Percentiles rank a stretch among this genome's conserved stretches.
These are phyloP conservation scores for Sebastes variabilis DNA, from an alignment of 2,797 vertebrate species.

Conservation along the genomic window DNA sequence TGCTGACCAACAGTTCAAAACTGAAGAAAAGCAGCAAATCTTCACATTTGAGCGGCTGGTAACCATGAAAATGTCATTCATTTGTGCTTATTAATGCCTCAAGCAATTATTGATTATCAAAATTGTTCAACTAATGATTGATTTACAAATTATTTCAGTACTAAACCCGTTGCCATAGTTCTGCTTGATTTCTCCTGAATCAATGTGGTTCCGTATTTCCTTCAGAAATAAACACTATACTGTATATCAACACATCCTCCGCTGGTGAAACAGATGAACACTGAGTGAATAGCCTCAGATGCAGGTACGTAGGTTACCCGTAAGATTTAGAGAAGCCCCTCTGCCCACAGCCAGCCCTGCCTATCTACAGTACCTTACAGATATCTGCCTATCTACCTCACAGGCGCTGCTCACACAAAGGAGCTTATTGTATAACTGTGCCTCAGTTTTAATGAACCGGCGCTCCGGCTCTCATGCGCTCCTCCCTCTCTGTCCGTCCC, in stretches of 20 bases:
- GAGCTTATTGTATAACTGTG: slow-evolving; percentile 86
- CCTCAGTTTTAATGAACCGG: slow-evolving; percentile 88
- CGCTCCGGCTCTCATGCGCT: slow-evolving; percentile 80
- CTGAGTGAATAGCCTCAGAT: not conserved
- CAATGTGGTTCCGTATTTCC: not conserved
- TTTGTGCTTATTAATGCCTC: not conserved
- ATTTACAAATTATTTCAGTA: not conserved
- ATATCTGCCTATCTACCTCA: slow-evolving; percentile 17
- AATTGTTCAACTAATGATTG: not conserved
- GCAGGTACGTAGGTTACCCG: not conserved
- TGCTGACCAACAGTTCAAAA: not conserved
- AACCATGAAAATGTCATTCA: not conserved
- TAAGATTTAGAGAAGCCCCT: slow-evolving; percentile 10
- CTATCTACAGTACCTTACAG: slow-evolving; percentile 61
- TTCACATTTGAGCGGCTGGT: not conserved
- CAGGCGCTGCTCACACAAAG: slow-evolving; percentile 85
- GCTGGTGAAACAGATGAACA: not conserved
- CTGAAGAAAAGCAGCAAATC: not conserved
- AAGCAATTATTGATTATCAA: not conserved
- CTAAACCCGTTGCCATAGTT: not conserved
- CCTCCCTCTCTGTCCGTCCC: slow-evolving; percentile 79
- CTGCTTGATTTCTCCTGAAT: not conserved
- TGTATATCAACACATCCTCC: not conserved
- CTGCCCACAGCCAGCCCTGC: slow-evolving; percentile 62
- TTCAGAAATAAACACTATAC: not conserved